Evolutionary conservation across 2,113 vertebrate genomes (phyloP), one percentile per base, ranked within the genome.

Genomic region (Illadopsis cleaveri): DNA sequence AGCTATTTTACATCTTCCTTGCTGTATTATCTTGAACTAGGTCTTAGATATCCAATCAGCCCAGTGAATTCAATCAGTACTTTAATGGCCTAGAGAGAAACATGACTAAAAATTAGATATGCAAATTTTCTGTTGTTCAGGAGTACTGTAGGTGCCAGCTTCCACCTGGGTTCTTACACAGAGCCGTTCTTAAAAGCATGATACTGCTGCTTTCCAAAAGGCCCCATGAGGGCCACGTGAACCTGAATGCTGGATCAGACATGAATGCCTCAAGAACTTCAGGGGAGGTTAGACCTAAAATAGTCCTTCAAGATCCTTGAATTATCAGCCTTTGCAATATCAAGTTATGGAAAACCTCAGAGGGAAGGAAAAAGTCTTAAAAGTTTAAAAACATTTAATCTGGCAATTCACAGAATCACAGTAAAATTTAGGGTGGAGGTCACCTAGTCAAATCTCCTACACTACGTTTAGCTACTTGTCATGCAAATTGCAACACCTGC

Each of bases 141-240:
- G 48, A 57, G 50, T 57, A 35, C 30, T 64, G 23, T 25, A 85
- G 38, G 25, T 19, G 9, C 10, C 15, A 23, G 5, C 7, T 31
- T 84, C 22, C 18, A 18, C 21, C 16, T 70, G 24, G 4, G 18
- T 30, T 70, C 45, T 73, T 38, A 38, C 14, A 48, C 2, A 80
- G 22, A 84, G 8, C 8, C 71, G 21, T 24, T 82, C 51, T 51
- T 61, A 19, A 24, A 86, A 66, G 17, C 35, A 33, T 15, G 19
- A n/a, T 62, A 42, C 10, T 60, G 12, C 30, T 78, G 23, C 47
- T 66, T 89, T 83, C 23, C n/a, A 40, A 62, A 83, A 76, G 22
- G 24, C 4, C 73, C 25, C 20, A 10, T 3, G 12, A 64, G 19
- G 53, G 5, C 22, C 48, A 30, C 0, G 0, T 38, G 44, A 45